Evolutionary conservation across 2,797 vertebrate species (phyloP).

Genomic region (Peromyscus eremicus): DNA sequence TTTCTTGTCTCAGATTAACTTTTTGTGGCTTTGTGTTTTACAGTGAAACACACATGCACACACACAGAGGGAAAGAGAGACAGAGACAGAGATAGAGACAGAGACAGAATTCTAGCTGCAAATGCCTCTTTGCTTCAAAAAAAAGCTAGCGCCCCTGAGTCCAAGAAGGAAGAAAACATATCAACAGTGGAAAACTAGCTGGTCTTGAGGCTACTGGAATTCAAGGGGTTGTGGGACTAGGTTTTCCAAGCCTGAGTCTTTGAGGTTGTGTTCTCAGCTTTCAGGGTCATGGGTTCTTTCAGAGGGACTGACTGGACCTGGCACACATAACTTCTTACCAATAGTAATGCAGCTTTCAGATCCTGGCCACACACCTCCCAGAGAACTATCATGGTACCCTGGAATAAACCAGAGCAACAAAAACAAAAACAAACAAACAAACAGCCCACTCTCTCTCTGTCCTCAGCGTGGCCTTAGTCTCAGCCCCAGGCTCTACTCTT

Average conservation of each 20-base stretch:
- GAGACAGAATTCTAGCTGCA: background rate
- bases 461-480: background rate
- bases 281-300: background rate
- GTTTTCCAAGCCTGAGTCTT: background rate
- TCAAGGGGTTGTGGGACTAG: background rate
- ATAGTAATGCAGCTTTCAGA: background rate
- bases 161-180: background rate
- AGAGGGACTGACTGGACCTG: background rate
- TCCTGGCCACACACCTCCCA: background rate
- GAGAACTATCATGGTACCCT: background rate
- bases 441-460: background rate
- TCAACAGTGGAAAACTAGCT: background rate
- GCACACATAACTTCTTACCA: background rate
- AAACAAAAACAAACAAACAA: background rate
- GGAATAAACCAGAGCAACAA: background rate
- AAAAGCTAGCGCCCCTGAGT: background rate
- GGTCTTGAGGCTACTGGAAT: background rate
- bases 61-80: background rate
- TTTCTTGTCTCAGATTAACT: background rate
- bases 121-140: slow-evolving; percentile 25
- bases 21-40: slow-evolving; percentile 5
- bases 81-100: background rate
- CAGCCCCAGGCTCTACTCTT: background rate
- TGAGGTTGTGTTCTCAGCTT: background rate
- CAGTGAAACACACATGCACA: background rate